Percentiles rank a stretch among this genome's conserved stretches.
Evolutionary conservation across 2,888 invertebrate genomes (phyloP).

Genomic region (Patella depressa): DNA sequence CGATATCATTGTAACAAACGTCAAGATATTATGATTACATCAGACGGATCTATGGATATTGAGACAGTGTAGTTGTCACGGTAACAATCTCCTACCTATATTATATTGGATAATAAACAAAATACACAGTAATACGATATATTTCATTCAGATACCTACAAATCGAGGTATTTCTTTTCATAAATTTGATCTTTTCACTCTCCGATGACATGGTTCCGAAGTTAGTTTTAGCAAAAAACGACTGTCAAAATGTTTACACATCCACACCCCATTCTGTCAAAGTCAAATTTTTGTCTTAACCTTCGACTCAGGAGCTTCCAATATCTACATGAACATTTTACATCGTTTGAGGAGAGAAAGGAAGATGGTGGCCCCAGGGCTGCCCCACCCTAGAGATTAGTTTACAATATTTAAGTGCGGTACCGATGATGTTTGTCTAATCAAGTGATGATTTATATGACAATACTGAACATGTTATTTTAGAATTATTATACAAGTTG

Average conservation of each 20-base stretch:
- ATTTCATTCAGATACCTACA: too few relatives aligned
- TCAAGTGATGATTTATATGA: background rate
- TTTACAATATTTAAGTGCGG: background rate
- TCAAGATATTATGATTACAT: too few relatives aligned
- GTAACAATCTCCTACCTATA: too few relatives aligned
- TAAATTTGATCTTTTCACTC: too few relatives aligned
- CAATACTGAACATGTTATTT: background rate
- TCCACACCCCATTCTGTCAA: background rate
- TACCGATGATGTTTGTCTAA: background rate
- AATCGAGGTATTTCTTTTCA: too few relatives aligned
- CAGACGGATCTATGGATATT: too few relatives aligned
- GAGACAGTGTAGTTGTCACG: too few relatives aligned
- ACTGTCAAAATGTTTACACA: conserved; percentile 1
- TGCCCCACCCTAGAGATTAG: background rate
- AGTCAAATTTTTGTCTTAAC: conserved; percentile 6
- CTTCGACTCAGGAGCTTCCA: background rate
- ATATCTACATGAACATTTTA: background rate
- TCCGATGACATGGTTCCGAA: too few relatives aligned
- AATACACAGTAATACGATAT: too few relatives aligned
- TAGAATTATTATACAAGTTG: background rate
- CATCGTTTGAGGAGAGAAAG: background rate
- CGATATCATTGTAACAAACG: too few relatives aligned
- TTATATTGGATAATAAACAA: too few relatives aligned
- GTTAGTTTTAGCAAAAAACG: too few relatives aligned
- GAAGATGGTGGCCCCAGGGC: background rate